phyloP scores from a whole-genome alignment of 2,888 invertebrate genomes.

The Boloria selene region DNA sequence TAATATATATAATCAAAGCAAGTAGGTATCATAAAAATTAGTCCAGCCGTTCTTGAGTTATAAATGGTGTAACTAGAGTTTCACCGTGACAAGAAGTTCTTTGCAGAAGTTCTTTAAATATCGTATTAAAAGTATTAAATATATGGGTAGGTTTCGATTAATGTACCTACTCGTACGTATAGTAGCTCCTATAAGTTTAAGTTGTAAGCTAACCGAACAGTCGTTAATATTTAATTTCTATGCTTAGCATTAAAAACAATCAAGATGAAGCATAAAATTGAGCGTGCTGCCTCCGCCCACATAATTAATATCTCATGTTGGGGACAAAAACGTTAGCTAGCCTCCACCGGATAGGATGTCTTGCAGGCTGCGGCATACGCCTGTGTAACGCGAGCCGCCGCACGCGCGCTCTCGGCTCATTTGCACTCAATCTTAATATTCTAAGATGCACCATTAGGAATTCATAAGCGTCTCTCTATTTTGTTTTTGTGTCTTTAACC shows the following conservation, averaged over 20 bases:
- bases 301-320: slow-evolving; percentile 76
- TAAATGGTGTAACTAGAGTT: no score
- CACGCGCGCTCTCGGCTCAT: slow-evolving; percentile 54
- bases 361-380: slow-evolving; percentile 55
- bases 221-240: no score
- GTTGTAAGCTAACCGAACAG: no score
- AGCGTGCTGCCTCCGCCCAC: slow-evolving; percentile 69
- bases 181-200: no score
- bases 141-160: no score
- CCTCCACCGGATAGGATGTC: slow-evolving; percentile 41
- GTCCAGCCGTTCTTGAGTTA: no score
- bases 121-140: no score
- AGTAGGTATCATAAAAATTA: no score
- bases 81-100: no score
- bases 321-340: slow-evolving; percentile 56
- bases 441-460: slow-evolving; percentile 73
- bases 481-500: slow-evolving; percentile 44
- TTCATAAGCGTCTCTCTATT: slow-evolving; percentile 64
- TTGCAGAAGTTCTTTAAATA: no score
- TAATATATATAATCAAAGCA: no score
- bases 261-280: slow-evolving; percentile 53
- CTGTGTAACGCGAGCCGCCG: slow-evolving; percentile 65
- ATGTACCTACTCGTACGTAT: no score
- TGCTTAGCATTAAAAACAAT: neutral
- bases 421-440: slow-evolving; percentile 71